phyloP scores from a whole-genome alignment of 2,797 vertebrate species.

The Bradypus variegatus region DNA sequence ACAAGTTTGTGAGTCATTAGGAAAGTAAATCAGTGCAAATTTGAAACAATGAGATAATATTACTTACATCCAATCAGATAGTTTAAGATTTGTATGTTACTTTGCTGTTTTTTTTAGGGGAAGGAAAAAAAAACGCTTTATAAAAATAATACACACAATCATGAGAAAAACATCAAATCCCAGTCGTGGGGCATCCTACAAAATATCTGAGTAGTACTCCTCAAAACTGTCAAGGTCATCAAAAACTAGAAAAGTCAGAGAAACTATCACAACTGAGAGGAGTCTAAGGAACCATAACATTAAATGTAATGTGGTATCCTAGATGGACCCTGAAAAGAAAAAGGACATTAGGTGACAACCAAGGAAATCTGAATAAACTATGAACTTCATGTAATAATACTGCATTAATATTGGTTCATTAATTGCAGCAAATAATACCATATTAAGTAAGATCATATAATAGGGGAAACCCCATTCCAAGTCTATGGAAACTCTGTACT shows the following conservation, averaged over 20 bases:
- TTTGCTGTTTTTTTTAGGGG: neutral
- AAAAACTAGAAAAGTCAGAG: neutral
- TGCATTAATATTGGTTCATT: no score
- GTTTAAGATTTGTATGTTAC: neutral
- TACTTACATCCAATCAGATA: neutral
- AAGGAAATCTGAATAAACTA: neutral
- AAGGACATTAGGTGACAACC: neutral
- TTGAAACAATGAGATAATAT: neutral
- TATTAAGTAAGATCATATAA: no score
- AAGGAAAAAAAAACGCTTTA: neutral
- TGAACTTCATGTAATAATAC: neutral
- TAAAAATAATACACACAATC: neutral
- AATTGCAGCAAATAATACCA: no score
- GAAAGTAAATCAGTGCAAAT: neutral
- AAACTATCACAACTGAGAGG: neutral
- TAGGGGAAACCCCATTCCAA: no score
- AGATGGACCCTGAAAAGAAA: neutral
- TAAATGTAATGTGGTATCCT: neutral
- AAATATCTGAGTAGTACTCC: neutral
- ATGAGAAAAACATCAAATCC: neutral
- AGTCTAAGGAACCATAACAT: neutral
- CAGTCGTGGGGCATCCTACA: neutral
- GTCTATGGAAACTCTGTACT: no score
- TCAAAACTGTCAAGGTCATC: neutral
- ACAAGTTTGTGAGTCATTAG: neutral